Percentiles rank a stretch among this genome's conserved stretches.
Conservation (phyloP, 2,888 invertebrate species). For the Diaperis boleti region DNA sequence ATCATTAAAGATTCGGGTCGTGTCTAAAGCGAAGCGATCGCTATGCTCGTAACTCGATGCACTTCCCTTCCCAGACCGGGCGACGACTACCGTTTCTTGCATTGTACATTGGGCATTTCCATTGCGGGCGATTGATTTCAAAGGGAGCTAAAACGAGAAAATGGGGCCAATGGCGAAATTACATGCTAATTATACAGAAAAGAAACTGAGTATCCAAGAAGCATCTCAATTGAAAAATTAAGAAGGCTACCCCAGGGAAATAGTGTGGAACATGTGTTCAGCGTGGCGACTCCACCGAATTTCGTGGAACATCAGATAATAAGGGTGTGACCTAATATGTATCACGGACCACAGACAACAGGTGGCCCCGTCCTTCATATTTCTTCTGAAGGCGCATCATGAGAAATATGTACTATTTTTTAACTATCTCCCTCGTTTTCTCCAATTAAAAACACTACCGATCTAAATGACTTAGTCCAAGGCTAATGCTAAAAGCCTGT, state of each 20-base stretch:
- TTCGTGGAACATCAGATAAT: slow-evolving; percentile 43
- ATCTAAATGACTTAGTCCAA: neutral
- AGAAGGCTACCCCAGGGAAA: slow-evolving; percentile 34
- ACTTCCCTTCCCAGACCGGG: slow-evolving; percentile 48
- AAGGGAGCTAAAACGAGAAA: slow-evolving; percentile 14
- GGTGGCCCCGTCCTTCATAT: slow-evolving; percentile 37
- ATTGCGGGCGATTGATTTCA: slow-evolving; percentile 24
- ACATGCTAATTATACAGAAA: too few relatives aligned
- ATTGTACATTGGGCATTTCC: slow-evolving; percentile 35
- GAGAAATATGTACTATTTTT: slow-evolving; percentile 6
- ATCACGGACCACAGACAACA: slow-evolving; percentile 40
- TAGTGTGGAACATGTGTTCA: slow-evolving; percentile 34
- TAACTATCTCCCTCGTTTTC: neutral
- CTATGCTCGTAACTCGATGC: slow-evolving; percentile 50
- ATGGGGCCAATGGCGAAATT: slow-evolving; percentile 8
- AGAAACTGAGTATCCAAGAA: neutral
- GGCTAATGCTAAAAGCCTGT: slow-evolving; percentile 16
- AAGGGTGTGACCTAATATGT: slow-evolving; percentile 45
- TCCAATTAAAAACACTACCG: neutral
- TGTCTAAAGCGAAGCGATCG: slow-evolving; percentile 52
- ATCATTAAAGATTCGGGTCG: slow-evolving; percentile 61
- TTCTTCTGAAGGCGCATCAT: slow-evolving; percentile 15
- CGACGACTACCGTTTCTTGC: slow-evolving; percentile 46
- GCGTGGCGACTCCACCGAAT: slow-evolving; percentile 33
- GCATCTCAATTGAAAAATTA: slow-evolving; percentile 37